Evolutionary conservation across 2,113 vertebrate genomes (phyloP).

Genomic region (Colius striatus): DNA sequence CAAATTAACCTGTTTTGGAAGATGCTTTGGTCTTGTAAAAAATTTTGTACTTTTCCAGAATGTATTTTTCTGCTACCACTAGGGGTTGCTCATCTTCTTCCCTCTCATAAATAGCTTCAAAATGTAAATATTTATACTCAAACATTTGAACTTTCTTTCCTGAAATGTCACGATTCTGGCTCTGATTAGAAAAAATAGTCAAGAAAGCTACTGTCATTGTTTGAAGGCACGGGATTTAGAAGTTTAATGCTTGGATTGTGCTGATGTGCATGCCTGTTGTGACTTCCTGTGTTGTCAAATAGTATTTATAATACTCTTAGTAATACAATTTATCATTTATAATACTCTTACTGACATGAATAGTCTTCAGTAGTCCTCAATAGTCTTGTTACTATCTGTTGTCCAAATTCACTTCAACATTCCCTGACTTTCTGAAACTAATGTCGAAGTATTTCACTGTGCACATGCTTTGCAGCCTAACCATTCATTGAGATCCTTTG

Average conservation of each 20-base stretch:
- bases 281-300: not conserved
- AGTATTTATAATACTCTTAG: not conserved
- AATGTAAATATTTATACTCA: not conserved
- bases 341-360: not conserved
- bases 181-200: not conserved
- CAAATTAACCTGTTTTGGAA: not conserved
- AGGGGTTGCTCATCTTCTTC: slow-evolving; percentile 61
- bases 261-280: not conserved
- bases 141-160: not conserved
- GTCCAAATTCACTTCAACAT: not conserved
- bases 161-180: not conserved
- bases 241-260: not conserved
- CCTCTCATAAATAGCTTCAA: not conserved
- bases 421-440: not conserved
- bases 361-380: not conserved
- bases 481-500: slow-evolving; percentile 31
- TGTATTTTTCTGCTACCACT: slow-evolving; percentile 50
- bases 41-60: not conserved
- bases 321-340: not conserved
- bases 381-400: not conserved
- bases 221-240: not conserved
- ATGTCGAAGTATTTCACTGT: not conserved
- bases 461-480: not conserved
- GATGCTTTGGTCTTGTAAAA: not conserved
- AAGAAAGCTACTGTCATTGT: not conserved